These are phyloP conservation scores for Calidris pugnax DNA, from an alignment of 2,113 vertebrate genomes.

Conservation along the genomic window DNA sequence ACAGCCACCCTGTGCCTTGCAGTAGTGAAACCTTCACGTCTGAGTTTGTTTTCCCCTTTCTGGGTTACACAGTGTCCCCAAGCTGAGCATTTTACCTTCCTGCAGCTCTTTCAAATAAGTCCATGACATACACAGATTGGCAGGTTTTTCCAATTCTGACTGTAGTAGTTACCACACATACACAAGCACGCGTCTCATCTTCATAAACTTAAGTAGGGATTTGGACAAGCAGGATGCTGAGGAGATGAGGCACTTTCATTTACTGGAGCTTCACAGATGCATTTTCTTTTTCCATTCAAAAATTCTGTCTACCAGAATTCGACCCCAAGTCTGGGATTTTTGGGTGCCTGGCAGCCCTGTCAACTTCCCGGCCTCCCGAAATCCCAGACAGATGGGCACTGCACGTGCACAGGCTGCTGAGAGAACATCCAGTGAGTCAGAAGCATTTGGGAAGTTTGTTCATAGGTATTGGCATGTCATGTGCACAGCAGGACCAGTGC, in stretches of 20 bases:
- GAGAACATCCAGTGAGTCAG: neutral
- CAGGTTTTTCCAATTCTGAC: neutral
- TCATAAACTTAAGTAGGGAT: neutral
- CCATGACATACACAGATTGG: neutral
- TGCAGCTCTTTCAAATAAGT: neutral
- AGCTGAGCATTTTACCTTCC: neutral
- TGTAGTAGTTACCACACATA: neutral
- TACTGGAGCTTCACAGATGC: neutral
- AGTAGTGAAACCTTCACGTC: neutral
- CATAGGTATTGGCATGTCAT: neutral
- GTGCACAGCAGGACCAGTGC: neutral
- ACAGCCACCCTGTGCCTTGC: neutral
- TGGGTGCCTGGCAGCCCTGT: neutral
- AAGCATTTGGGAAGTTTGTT: neutral
- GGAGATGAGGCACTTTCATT: neutral
- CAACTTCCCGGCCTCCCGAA: neutral
- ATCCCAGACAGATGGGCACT: conserved; percentile 3
- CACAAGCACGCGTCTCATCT: neutral
- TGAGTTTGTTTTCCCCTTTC: neutral
- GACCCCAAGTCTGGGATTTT: neutral
- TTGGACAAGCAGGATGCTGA: neutral
- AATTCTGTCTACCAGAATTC: neutral
- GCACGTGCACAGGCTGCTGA: neutral
- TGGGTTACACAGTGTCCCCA: neutral
- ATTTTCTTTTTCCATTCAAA: neutral